phyloP scores from a whole-genome alignment of 64 coral and sea anemone species.

The Actinia tenebrosa region DNA sequence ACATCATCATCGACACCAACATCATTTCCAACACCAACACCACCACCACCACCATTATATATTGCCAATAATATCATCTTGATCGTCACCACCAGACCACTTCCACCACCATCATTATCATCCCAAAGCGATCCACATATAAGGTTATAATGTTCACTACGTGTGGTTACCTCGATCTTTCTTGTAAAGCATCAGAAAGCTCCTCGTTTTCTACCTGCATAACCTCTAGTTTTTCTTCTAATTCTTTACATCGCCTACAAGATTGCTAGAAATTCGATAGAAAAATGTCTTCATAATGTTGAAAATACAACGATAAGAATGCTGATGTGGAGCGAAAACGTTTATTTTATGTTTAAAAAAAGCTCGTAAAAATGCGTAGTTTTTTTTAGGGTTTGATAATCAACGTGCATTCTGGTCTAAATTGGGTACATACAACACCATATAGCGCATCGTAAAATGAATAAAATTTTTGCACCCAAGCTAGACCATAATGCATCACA shows the following conservation, averaged over 20 bases:
- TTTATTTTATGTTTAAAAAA: no score
- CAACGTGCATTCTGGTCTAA: no score
- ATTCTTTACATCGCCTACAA: conserved; percentile 27
- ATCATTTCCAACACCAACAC: no score
- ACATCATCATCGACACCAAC: no score
- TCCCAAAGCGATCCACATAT: neutral
- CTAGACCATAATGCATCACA: neutral
- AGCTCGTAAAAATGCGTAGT: no score
- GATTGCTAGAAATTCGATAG: neutral
- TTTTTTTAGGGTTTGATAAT: no score
- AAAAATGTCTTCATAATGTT: neutral
- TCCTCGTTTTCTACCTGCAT: conserved; percentile 21
- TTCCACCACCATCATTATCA: neutral
- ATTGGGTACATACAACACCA: no score
- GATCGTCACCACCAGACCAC: neutral
- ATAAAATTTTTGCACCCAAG: no score
- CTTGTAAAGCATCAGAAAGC: conserved; percentile 32
- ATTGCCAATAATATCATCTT: neutral
- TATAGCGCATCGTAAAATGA: no score
- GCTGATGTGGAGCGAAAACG: no score
- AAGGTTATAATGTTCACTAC: neutral
- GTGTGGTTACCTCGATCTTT: conserved; percentile 28
- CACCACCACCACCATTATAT: neutral
- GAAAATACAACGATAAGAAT: neutral
- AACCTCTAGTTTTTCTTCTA: conserved; percentile 1